These are phyloP conservation scores for Pemphigus obesinymphae DNA, from an alignment of 1,140 invertebrate species.

Conservation along the genomic window DNA sequence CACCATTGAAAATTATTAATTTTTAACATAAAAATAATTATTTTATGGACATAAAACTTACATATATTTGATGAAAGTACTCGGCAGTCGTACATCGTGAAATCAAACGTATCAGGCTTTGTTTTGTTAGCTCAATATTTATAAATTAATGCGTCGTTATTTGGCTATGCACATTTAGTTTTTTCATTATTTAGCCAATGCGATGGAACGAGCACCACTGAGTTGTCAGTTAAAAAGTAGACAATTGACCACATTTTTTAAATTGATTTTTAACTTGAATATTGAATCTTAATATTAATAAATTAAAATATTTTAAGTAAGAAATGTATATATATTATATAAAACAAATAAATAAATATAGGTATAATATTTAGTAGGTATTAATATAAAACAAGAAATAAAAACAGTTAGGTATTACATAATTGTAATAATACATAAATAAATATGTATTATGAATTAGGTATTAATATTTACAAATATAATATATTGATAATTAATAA, in stretches of 20 bases:
- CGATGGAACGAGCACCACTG: not conserved
- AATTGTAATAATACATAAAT: not conserved
- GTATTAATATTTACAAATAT: not conserved
- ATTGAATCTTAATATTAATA: no score
- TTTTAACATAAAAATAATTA: no score
- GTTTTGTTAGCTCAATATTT: not conserved
- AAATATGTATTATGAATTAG: not conserved
- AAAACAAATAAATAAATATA: not conserved
- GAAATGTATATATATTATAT: not conserved
- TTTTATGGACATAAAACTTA: no score
- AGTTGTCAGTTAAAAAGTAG: not conserved
- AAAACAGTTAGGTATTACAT: no score
- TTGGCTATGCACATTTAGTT: not conserved
- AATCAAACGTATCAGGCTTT: not conserved
- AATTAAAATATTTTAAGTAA: no score
- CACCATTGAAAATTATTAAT: not conserved
- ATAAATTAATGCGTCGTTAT: not conserved
- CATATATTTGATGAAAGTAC: not conserved
- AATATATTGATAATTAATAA: not conserved
- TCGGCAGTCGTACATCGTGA: not conserved
- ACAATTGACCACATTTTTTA: not conserved
- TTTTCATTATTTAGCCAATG: not conserved
- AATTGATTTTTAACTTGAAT: no score
- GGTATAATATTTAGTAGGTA: not conserved
- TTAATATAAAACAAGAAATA: not conserved